These are phyloP conservation scores for Bhutanitis thaidina DNA, from an alignment of 2,888 invertebrate species.

Conservation along the genomic window DNA sequence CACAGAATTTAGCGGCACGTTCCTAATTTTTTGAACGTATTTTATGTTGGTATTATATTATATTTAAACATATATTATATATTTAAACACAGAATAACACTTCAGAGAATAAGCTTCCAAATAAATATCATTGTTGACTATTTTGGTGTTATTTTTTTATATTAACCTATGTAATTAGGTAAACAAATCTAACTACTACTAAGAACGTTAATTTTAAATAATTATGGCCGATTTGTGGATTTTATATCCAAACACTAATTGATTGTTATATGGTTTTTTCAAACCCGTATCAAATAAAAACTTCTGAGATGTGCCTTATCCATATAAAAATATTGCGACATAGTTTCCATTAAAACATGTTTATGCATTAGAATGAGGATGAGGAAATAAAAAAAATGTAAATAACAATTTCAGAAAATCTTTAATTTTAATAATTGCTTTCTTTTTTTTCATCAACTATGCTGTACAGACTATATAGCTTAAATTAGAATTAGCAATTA, in stretches of 20 bases:
- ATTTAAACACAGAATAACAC: conserved; percentile 58
- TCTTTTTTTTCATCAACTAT: conserved; percentile 74
- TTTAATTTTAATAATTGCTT: conserved; percentile 80
- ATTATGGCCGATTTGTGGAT: no score
- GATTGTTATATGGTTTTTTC: no score
- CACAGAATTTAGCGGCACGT: conserved; percentile 14
- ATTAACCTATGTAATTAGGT: conserved; percentile 24
- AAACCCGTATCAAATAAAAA: no score
- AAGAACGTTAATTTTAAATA: no score
- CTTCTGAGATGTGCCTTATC: no score
- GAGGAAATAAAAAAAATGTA: conserved; percentile 31
- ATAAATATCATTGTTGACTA: conserved; percentile 77
- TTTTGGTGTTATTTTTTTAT: conserved; percentile 26
- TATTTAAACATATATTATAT: conserved; percentile 55
- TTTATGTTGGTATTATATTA: conserved; percentile 30
- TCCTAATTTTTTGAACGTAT: conserved; percentile 21
- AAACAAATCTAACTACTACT: no score
- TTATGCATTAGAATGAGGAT: no score
- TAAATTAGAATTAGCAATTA: conserved; percentile 80
- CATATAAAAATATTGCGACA: no score
- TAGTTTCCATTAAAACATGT: no score
- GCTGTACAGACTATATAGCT: conserved; percentile 79
- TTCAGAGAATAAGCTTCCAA: conserved; percentile 63
- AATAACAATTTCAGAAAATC: conserved; percentile 68
- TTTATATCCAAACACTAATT: no score